Evolutionary conservation across 1,140 invertebrate species (phyloP).

Genomic region (Tribolium madens): DNA sequence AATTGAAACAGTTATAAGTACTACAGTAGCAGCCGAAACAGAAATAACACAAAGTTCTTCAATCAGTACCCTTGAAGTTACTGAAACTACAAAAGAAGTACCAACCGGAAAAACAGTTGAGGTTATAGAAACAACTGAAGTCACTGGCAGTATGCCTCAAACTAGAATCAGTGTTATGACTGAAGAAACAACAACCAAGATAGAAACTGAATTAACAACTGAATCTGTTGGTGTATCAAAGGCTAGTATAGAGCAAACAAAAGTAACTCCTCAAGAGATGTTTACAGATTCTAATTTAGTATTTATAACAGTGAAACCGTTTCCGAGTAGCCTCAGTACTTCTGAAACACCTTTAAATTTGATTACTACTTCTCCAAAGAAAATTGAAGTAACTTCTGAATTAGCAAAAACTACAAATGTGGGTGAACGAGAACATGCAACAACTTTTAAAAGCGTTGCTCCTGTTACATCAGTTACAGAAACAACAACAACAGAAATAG

Average conservation of each 20-base stretch:
- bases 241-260: not conserved
- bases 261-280: not conserved
- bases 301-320: not conserved
- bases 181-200: no score
- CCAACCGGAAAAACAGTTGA: no score
- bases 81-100: no score
- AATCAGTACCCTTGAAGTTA: no score
- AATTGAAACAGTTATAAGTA: no score
- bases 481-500: no score
- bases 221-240: not conserved
- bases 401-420: not conserved
- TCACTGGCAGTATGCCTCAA: no score
- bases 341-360: not conserved
- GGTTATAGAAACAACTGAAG: no score
- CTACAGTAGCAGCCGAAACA: no score
- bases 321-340: not conserved
- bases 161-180: no score
- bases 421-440: not conserved
- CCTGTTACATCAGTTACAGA: no score
- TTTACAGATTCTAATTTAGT: not conserved
- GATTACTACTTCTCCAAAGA: not conserved
- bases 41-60: no score
- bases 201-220: not conserved
- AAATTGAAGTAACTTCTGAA: not conserved
- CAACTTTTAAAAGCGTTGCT: not conserved